phyloP scores from a whole-genome alignment of 2,797 vertebrate species.

The Macrochelys suwanniensis region DNA sequence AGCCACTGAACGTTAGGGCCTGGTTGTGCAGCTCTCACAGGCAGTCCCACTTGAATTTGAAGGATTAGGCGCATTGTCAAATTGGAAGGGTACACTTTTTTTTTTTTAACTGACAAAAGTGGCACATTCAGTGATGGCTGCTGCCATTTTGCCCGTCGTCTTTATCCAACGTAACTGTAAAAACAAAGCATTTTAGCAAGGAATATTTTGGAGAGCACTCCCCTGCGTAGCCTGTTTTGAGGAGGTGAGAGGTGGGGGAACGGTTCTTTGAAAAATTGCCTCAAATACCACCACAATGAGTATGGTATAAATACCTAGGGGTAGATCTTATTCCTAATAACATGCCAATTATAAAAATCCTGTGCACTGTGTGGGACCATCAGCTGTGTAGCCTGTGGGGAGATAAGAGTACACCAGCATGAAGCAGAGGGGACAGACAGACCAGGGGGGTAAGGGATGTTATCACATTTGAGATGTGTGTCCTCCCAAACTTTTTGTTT shows the following conservation, averaged over 20 bases:
- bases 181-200: background rate
- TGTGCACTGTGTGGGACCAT: rapidly evolving
- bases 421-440: background rate
- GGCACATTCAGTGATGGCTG: rapidly evolving
- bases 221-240: rapidly evolving
- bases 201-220: rapidly evolving
- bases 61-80: background rate
- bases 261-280: background rate
- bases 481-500: slow-evolving; percentile 76
- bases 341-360: rapidly evolving
- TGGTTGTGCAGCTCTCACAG: rapidly evolving
- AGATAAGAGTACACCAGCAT: background rate
- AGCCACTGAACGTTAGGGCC: rapidly evolving
- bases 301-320: rapidly evolving
- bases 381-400: background rate
- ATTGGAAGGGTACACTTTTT: rapidly evolving
- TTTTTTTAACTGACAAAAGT: background rate
- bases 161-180: rapidly evolving
- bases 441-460: background rate
- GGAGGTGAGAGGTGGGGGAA: background rate
- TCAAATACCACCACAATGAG: rapidly evolving
- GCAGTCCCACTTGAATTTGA: background rate
- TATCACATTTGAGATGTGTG: slow-evolving; percentile 44
- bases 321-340: rapidly evolving
- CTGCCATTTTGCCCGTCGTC: rapidly evolving